These are phyloP conservation scores for Acipenser ruthenus DNA, from an alignment of 2,797 vertebrate species.

Conservation along the genomic window DNA sequence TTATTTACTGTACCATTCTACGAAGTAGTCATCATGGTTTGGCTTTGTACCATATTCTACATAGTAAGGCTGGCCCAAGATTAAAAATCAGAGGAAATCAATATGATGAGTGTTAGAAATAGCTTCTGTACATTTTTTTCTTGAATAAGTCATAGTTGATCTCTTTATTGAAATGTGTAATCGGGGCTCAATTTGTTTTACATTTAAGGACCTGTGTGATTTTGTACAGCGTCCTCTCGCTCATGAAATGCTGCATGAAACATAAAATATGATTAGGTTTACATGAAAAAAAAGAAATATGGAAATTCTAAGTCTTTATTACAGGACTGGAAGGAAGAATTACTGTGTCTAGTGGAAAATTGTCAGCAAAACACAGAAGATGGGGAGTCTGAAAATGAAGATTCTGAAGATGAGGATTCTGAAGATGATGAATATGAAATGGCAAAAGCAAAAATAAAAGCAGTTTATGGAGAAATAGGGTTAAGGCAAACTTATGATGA, in stretches of 20 bases:
- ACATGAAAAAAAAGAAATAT: not conserved
- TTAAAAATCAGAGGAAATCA: no score
- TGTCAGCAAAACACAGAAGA: not conserved
- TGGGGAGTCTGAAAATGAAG: not conserved
- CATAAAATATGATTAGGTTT: not conserved
- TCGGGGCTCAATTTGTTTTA: no score
- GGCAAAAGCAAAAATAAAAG: conserved; percentile 22
- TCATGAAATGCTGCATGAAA: not conserved
- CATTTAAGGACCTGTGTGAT: no score
- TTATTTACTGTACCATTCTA: no score
- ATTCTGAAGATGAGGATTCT: not conserved
- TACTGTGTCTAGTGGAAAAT: conserved; percentile 14
- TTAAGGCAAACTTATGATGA: not conserved
- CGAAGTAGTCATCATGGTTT: no score
- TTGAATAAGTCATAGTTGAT: no score
- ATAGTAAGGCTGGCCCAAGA: no score
- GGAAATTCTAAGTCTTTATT: not conserved
- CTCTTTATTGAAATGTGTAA: no score
- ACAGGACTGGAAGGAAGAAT: conserved; percentile 34
- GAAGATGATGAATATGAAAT: conserved; percentile 4
- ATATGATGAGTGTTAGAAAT: no score
- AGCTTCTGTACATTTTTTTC: no score
- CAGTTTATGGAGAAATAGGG: conserved; percentile 28
- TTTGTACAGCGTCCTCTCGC: no score
- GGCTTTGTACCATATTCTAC: no score